Percentiles rank a stretch among this genome's conserved stretches.
These are phyloP conservation scores for Percina caprodes DNA, from an alignment of 2,113 vertebrate genomes.

Conservation along the genomic window DNA sequence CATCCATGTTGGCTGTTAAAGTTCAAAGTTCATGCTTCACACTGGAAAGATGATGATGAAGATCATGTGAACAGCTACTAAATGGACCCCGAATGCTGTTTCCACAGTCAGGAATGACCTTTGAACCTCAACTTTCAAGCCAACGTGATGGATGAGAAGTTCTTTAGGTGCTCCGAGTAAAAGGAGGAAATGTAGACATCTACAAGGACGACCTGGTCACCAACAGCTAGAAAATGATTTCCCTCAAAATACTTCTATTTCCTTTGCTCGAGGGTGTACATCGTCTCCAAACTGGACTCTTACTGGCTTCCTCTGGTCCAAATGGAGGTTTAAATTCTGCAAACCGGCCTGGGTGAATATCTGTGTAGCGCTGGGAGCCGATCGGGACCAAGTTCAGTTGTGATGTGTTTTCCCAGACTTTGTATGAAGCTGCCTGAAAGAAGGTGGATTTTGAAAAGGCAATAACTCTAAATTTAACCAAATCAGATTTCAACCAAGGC, in stretches of 20 bases:
- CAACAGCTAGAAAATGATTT: too few species aligned
- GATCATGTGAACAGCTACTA: background rate
- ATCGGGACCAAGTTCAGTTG: background rate
- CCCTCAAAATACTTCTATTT: too few species aligned
- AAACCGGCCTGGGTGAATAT: too few species aligned
- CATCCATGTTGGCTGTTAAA: too few species aligned
- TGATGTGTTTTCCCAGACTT: background rate
- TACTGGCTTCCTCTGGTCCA: too few species aligned
- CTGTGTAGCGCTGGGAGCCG: background rate
- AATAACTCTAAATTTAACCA: constrained; percentile 67
- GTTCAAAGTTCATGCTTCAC: too few species aligned
- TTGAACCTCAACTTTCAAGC: background rate
- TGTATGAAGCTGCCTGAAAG: background rate
- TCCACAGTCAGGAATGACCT: too few species aligned
- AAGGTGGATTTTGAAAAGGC: constrained; percentile 32
- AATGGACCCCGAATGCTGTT: background rate
- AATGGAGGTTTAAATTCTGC: background rate
- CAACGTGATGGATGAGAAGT: background rate
- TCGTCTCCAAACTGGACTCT: too few species aligned
- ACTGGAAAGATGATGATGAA: too few species aligned
- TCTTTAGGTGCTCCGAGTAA: background rate
- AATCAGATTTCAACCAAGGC: constrained; percentile 43
- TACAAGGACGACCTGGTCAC: too few species aligned
- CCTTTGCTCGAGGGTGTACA: too few species aligned
- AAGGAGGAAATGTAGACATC: background rate